Evolutionary conservation across 2,113 vertebrate genomes (phyloP).

Genomic region (Pavo muticus): DNA sequence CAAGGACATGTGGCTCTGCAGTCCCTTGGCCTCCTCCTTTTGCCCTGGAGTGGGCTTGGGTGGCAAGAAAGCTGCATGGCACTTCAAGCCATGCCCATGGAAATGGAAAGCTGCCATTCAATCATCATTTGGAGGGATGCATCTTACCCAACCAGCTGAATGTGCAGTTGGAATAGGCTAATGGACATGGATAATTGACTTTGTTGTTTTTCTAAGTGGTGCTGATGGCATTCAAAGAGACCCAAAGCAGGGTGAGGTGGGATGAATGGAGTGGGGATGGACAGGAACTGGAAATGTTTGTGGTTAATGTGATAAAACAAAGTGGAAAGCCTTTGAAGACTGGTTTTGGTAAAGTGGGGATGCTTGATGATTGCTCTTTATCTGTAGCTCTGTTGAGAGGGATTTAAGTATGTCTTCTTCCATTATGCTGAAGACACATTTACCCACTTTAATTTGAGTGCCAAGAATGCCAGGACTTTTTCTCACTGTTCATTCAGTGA

Average conservation of each 20-base stretch:
- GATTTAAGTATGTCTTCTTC: neutral
- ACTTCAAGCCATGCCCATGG: neutral
- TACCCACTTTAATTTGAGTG: neutral
- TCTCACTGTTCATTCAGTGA: neutral
- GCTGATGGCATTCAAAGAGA: accelerated
- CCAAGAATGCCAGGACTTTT: neutral
- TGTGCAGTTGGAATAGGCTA: constrained; percentile 10
- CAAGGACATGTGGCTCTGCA: neutral
- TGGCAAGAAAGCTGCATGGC: neutral
- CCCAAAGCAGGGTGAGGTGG: neutral
- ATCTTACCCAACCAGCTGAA: neutral
- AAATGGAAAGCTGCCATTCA: neutral
- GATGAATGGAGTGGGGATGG: neutral
- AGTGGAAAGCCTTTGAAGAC: neutral
- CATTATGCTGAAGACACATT: neutral
- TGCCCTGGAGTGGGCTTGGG: neutral
- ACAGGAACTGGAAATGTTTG: constrained; percentile 15
- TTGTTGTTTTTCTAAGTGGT: constrained; percentile 6
- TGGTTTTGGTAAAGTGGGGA: neutral
- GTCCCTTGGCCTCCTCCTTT: neutral
- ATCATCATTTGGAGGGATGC: neutral
- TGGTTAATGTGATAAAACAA: neutral
- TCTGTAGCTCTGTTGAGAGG: neutral
- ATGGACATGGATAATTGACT: neutral
- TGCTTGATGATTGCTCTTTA: neutral